Conservation (phyloP, 2,888 invertebrate species). For the Sicus ferrugineus region DNA sequence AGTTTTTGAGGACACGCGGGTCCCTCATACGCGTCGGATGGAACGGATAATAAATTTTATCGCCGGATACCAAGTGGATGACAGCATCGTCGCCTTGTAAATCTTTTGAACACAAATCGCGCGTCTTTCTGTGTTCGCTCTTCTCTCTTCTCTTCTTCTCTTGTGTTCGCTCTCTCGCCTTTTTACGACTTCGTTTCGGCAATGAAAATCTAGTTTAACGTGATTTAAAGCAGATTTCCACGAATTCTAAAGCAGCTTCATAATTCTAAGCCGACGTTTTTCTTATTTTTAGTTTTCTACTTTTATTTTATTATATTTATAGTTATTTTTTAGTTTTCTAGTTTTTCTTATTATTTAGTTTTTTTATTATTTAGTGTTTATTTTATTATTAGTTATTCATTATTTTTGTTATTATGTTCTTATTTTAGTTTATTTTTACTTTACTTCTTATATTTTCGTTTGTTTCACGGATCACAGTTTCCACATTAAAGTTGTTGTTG, state of each 20-base stretch:
- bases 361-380: not conserved
- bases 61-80: not conserved
- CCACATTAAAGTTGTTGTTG: not conserved
- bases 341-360: not conserved
- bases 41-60: conserved; percentile 53
- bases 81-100: not conserved
- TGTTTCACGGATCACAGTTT: not conserved
- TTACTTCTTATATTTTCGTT: not conserved
- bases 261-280: too few species aligned
- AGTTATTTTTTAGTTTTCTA: not conserved
- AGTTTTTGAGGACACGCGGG: not conserved
- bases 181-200: not conserved
- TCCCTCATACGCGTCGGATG: conserved; percentile 46
- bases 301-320: not conserved
- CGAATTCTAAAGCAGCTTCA: too few species aligned
- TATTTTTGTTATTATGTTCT: not conserved
- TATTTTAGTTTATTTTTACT: not conserved
- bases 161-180: not conserved
- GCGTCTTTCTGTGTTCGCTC: not conserved
- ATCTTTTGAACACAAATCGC: too few species aligned
- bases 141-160: not conserved
- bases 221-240: not conserved
- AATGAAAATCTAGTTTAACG: not conserved
- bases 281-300: not conserved
- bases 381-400: not conserved